Conservation (phyloP, 2,113 vertebrate genomes). For the Mionectes macconnelli region DNA sequence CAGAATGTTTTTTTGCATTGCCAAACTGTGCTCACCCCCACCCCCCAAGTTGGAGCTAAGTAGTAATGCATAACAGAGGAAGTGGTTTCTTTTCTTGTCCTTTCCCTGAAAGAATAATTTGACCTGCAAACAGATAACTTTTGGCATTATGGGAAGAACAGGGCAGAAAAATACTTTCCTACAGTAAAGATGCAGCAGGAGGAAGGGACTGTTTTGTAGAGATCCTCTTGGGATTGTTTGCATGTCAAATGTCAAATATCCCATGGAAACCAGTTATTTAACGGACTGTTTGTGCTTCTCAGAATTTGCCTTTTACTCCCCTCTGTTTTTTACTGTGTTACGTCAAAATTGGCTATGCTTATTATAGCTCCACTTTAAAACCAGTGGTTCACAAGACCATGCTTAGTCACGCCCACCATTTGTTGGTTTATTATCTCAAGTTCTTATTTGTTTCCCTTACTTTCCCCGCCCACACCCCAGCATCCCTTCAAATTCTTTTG, state of each 20-base stretch:
- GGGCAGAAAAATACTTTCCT: conserved; percentile 39
- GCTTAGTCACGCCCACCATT: not conserved
- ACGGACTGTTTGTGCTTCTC: not conserved
- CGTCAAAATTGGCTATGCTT: not conserved
- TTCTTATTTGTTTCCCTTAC: not conserved
- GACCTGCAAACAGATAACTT: not conserved
- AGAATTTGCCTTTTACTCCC: not conserved
- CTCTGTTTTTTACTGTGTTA: not conserved
- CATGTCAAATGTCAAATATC: conserved; percentile 20
- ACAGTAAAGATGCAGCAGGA: conserved; percentile 11
- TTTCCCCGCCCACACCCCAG: not conserved
- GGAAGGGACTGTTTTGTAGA: conserved; percentile 25
- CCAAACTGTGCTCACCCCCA: not conserved
- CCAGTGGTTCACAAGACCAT: not conserved
- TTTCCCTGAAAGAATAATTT: conserved; percentile 6
- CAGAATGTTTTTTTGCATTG: not conserved
- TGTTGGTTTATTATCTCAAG: conserved; percentile 5
- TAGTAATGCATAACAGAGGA: conserved; percentile 10
- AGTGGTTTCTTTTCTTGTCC: not conserved
- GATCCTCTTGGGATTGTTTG: conserved; percentile 35
- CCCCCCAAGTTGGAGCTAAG: not conserved
- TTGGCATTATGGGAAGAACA: not conserved
- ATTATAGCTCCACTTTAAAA: not conserved
- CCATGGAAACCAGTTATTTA: not conserved
- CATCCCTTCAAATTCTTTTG: not conserved